Evolutionary conservation across 2,797 vertebrate genomes (phyloP), one percentile per base, ranked within the genome.

Genomic region (Schizopygopsis pylzovi): DNA sequence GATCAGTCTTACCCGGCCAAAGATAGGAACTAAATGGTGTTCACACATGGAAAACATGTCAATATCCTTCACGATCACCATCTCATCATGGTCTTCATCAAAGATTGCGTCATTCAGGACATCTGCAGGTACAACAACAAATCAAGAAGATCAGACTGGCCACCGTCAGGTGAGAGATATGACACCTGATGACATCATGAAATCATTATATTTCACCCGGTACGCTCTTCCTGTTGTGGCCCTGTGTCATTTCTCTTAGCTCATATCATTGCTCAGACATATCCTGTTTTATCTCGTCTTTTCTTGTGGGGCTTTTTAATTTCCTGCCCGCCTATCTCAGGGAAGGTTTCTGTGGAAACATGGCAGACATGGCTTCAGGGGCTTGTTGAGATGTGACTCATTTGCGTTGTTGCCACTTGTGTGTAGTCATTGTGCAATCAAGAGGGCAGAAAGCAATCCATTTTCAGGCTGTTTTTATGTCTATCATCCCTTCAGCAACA

Each of bases 11-110:
- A 99, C 98, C 97, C 96, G 96, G 93, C 98, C 98, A 88, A 98
- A 95, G 94, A 99, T 98, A 25, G 98, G 98, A 88, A 99, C 98
- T 85, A 99, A 94, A 92, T 99, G 98, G 91, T 99, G 98, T 81
- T 99, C 98, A 84, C 98, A 99, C 98, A 99, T 97, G 90, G 98
- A 99, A 92, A 99, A 99, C 97, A 99, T 99, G 92, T 99, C 98
- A 77, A 99, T 99, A 93, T 99, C 98, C 93, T 99, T 99, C 91
- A 99, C 98, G 54, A 99, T 99, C 94, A 99, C 98, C 98, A 99
- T 98, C 94, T 99, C 98, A 33, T 99, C 98, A 0, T 99, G 98
- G 88, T 99, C 98, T 90, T 99, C 98, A 0, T 99, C 97, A 9
- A 99, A 99, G 93, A 99, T 98, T 86, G 98, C 98, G 1, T 99